Evolutionary conservation across 1,140 invertebrate species (phyloP).

Genomic region (Tetragnatha versicolor): DNA sequence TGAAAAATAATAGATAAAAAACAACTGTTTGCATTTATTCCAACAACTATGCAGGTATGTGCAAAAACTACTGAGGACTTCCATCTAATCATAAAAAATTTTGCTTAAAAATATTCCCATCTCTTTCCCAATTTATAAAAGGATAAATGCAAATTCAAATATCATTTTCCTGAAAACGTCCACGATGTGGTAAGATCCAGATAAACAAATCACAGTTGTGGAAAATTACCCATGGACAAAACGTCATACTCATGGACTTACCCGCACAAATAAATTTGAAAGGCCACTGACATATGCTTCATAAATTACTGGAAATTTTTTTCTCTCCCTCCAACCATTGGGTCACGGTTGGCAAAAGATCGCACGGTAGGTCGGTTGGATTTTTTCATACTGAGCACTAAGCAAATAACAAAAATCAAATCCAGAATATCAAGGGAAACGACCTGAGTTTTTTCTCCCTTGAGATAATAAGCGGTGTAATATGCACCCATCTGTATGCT

Average conservation of each 20-base stretch:
- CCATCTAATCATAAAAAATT: too few species aligned
- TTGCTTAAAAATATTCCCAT: too few species aligned
- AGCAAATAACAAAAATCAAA: constrained; percentile 35
- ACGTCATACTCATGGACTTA: not conserved
- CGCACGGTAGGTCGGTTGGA: constrained; percentile 33
- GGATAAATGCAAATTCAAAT: too few species aligned
- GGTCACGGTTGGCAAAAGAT: constrained; percentile 26
- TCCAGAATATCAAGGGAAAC: constrained; percentile 10
- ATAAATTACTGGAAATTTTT: constrained; percentile 33
- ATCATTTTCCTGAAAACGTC: too few species aligned
- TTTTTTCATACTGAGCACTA: constrained; percentile 32
- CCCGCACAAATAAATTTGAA: constrained; percentile 42
- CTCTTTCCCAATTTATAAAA: too few species aligned
- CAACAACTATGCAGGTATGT: too few species aligned
- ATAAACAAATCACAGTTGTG: constrained; percentile 13
- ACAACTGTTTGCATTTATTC: too few species aligned
- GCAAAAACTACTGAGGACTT: too few species aligned
- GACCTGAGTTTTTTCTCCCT: too few species aligned
- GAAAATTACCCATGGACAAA: constrained; percentile 38
- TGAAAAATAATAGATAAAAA: too few species aligned
- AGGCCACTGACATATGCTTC: constrained; percentile 41
- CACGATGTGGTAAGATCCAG: not conserved
- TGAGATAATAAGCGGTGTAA: too few species aligned
- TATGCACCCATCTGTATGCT: too few species aligned
- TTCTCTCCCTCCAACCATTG: not conserved